These are phyloP conservation scores for Salmo trutta DNA, from an alignment of 2,797 vertebrate species.

Conservation along the genomic window DNA sequence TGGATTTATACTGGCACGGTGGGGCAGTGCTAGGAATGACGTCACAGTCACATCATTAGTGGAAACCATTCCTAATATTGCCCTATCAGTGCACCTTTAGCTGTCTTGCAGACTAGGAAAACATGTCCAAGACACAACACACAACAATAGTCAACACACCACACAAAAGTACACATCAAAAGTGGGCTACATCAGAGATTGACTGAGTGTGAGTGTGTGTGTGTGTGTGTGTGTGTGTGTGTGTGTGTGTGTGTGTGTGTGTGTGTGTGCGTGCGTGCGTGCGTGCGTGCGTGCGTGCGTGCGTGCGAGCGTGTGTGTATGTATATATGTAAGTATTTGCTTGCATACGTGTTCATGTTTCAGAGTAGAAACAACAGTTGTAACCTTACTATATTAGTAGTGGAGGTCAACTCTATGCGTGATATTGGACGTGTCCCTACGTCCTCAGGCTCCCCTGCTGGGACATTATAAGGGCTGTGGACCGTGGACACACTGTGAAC, in stretches of 20 bases:
- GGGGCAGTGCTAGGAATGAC: neutral
- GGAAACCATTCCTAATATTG: neutral
- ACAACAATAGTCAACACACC: neutral
- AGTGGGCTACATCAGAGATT: too few relatives aligned
- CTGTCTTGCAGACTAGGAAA: neutral
- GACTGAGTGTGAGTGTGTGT: slow-evolving; percentile 16
- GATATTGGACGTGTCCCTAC: neutral
- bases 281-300: too few relatives aligned
- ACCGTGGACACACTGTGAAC: neutral
- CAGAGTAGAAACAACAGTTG: neutral
- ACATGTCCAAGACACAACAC: neutral
- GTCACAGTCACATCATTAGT: neutral
- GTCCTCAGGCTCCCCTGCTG: neutral
- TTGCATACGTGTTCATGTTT: neutral
- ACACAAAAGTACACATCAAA: neutral
- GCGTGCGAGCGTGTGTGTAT: neutral
- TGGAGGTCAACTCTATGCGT: neutral
- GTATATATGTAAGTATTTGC: slow-evolving; percentile 13
- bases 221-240: slow-evolving; percentile 15
- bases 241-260: too few relatives aligned
- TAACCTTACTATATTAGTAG: neutral
- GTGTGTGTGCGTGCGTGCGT: too few relatives aligned
- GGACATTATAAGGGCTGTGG: neutral
- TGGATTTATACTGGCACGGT: neutral
- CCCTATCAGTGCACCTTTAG: neutral